Percentiles rank a stretch among this genome's conserved stretches.
These are phyloP conservation scores for Nematopogon swammerdamellus DNA, from an alignment of 2,888 invertebrate species.

Conservation along the genomic window DNA sequence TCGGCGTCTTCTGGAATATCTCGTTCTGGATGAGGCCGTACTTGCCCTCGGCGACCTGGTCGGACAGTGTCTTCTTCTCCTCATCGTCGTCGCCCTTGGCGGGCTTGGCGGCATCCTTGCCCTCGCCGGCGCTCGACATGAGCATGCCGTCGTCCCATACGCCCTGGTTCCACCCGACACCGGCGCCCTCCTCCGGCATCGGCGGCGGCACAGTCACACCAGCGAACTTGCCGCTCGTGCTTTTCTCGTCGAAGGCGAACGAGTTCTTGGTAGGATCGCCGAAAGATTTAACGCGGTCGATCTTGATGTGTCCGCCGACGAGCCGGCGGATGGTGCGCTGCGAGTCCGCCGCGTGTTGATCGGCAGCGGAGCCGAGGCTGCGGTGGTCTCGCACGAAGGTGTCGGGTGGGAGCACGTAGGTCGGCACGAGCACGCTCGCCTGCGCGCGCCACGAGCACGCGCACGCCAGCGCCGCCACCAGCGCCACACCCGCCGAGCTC, in stretches of 20 bases:
- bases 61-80: constrained; percentile 80
- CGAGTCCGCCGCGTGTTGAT: constrained; percentile 32
- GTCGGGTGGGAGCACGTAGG: constrained; percentile 52
- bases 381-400: constrained; percentile 52
- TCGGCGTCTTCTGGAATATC: constrained; percentile 66
- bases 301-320: constrained; percentile 65
- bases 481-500: constrained; percentile 51
- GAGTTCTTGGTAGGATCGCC: constrained; percentile 37
- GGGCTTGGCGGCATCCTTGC: constrained; percentile 51
- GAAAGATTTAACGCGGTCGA: constrained; percentile 40
- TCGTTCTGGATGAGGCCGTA: constrained; percentile 87
- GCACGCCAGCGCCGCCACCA: constrained; percentile 46
- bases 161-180: constrained; percentile 47
- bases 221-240: constrained; percentile 37
- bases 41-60: constrained; percentile 87
- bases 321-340: constrained; percentile 62
- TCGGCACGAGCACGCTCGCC: constrained; percentile 49
- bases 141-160: constrained; percentile 66
- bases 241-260: constrained; percentile 31
- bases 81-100: constrained; percentile 57
- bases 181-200: constrained; percentile 48
- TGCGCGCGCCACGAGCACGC: constrained; percentile 35
- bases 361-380: constrained; percentile 32
- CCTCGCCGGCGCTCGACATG: constrained; percentile 67
- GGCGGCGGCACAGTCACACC: constrained; percentile 38